A percentile compares a stretch with the other conserved stretches of the same genome.
Conservation (phyloP, 2,113 vertebrate genomes). For the Tauraco erythrolophus region DNA sequence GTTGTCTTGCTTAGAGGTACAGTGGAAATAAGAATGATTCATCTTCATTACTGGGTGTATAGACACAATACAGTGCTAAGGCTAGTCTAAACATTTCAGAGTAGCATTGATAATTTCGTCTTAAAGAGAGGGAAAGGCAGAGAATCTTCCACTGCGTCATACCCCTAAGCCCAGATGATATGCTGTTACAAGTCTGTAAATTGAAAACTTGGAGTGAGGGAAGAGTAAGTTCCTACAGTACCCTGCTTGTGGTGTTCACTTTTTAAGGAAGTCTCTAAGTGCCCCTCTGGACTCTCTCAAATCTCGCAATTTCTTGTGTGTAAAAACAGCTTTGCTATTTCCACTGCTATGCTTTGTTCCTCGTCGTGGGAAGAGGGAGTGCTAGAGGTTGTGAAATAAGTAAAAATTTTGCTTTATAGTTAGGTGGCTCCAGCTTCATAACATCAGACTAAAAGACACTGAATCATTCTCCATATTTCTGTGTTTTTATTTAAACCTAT, state of each 20-base stretch:
- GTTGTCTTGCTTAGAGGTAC: not conserved
- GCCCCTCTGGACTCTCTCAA: not conserved
- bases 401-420: not conserved
- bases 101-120: not conserved
- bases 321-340: not conserved
- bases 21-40: not conserved
- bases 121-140: not conserved
- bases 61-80: not conserved
- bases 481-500: not conserved
- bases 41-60: not conserved
- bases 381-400: not conserved
- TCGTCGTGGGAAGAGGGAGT: not conserved
- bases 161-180: not conserved
- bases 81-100: not conserved
- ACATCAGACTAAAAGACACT: not conserved
- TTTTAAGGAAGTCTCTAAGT: not conserved
- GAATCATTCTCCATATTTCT: not conserved
- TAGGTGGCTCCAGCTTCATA: not conserved
- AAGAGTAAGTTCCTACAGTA: not conserved
- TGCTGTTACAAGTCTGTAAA: not conserved
- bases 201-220: not conserved
- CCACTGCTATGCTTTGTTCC: not conserved
- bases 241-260: not conserved
- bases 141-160: not conserved
- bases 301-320: not conserved